Percentiles rank a stretch among this genome's conserved stretches.
Evolutionary conservation across 2,113 vertebrate genomes (phyloP).

Genomic region (Kryptolebias marmoratus): DNA sequence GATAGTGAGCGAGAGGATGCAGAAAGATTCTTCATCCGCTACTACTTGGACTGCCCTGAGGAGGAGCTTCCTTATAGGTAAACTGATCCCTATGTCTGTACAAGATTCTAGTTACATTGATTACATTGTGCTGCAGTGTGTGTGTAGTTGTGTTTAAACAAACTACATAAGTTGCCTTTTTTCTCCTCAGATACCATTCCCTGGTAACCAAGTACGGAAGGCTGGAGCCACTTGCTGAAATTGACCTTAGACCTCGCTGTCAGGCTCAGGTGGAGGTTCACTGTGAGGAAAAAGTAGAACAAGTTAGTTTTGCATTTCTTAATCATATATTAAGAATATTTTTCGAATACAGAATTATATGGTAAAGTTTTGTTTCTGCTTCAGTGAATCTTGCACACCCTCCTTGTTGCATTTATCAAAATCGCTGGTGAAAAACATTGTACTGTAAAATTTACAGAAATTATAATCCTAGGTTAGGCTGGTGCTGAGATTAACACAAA

Average conservation of each 20-base stretch:
- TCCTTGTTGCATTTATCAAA: no score
- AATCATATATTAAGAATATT: not conserved
- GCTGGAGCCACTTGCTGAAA: conserved; percentile 92
- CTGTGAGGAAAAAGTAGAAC: conserved; percentile 92
- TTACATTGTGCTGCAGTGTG: not conserved
- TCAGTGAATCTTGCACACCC: no score
- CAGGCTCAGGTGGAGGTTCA: conserved; percentile 92
- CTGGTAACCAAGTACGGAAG: conserved; percentile 95
- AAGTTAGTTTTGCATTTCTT: conserved; percentile 75
- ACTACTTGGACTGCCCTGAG: conserved; percentile 88
- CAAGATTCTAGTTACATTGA: not conserved
- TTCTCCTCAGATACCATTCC: conserved; percentile 87
- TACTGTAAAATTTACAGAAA: no score
- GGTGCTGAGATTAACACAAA: no score
- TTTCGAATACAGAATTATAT: not conserved
- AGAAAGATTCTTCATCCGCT: conserved; percentile 96
- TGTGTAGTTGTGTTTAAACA: not conserved
- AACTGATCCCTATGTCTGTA: not conserved
- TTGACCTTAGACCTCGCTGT: conserved; percentile 93
- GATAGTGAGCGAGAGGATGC: conserved; percentile 94
- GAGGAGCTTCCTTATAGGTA: conserved; percentile 92
- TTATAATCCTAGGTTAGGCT: no score
- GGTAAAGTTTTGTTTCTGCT: not conserved
- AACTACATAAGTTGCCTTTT: not conserved
- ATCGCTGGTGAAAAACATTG: no score